Evolutionary conservation across 2,888 invertebrate species (phyloP).

Genomic region (Ichneumoninae sp.): DNA sequence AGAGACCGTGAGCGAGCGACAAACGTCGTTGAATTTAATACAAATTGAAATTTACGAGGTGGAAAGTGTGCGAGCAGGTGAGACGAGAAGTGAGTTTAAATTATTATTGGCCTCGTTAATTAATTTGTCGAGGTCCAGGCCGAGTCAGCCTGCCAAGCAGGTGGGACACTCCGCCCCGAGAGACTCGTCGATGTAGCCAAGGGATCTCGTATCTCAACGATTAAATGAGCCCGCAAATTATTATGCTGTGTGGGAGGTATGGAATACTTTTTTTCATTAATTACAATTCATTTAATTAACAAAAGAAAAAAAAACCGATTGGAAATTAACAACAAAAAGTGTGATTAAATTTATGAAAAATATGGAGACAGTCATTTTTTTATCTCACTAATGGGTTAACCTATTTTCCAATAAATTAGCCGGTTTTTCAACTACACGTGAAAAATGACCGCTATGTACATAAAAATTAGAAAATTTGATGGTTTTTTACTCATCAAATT

Average conservation of each 20-base stretch:
- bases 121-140: conserved; percentile 61
- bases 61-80: conserved; percentile 42
- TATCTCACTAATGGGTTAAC: neutral
- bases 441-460: neutral
- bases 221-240: conserved; percentile 52
- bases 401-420: too few species aligned
- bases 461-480: neutral
- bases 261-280: neutral
- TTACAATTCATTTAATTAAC: neutral
- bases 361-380: neutral
- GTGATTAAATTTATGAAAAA: neutral
- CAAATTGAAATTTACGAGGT: conserved; percentile 59
- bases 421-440: neutral
- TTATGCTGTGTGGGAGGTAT: conserved; percentile 35
- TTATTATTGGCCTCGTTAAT: conserved; percentile 65
- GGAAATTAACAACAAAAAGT: neutral
- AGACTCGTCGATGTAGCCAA: conserved; percentile 1
- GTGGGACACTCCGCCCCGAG: conserved; percentile 33
- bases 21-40: conserved; percentile 40
- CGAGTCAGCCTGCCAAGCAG: conserved; percentile 36
- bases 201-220: conserved; percentile 11
- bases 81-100: conserved; percentile 42
- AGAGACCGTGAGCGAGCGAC: conserved; percentile 24
- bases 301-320: neutral
- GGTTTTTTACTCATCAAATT: neutral